Evolutionary conservation across 2,113 vertebrate genomes (phyloP).

Genomic region (Rhea americana): DNA sequence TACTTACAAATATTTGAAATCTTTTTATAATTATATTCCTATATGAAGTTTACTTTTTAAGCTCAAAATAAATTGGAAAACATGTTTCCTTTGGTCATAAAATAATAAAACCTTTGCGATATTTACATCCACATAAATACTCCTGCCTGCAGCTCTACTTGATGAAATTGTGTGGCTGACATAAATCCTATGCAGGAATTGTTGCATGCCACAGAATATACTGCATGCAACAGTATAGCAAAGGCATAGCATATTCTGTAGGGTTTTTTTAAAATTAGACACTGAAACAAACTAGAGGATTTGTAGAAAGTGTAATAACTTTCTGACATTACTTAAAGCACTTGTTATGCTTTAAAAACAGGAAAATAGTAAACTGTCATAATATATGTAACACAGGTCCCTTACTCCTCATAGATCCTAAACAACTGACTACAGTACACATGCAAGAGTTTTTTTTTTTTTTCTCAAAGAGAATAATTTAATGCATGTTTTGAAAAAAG

Average conservation of each 20-base stretch:
- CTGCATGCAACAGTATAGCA: no score
- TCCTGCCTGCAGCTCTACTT: neutral
- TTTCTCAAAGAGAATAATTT: neutral
- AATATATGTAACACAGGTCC: neutral
- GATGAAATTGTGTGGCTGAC: constrained; percentile 3
- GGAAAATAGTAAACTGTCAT: neutral
- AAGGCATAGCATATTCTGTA: neutral
- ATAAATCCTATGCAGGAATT: neutral
- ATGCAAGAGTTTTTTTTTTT: neutral
- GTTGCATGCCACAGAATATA: neutral
- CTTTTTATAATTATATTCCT: neutral
- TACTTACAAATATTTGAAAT: neutral
- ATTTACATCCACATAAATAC: neutral
- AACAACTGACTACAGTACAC: neutral
- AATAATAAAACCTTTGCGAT: neutral
- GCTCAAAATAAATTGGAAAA: neutral
- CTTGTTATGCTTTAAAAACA: neutral
- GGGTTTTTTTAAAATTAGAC: neutral
- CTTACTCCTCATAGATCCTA: neutral
- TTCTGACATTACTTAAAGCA: neutral
- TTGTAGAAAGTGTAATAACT: neutral
- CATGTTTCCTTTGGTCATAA: neutral
- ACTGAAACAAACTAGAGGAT: neutral
- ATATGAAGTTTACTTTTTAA: neutral
- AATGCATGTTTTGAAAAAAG: neutral